Evolutionary conservation across 2,888 invertebrate genomes (phyloP).

Genomic region (Agonum fuliginosum): DNA sequence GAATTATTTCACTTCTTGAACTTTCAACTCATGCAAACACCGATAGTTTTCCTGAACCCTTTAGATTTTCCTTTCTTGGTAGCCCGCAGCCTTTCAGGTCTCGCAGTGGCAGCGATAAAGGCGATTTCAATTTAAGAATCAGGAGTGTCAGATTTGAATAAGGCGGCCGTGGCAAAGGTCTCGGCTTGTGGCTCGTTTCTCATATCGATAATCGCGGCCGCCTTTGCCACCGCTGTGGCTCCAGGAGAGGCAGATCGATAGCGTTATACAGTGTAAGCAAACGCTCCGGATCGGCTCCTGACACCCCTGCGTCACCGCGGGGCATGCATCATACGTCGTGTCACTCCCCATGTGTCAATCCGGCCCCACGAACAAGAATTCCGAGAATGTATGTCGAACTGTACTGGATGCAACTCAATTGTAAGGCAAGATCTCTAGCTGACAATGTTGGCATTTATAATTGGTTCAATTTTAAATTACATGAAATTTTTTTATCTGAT

Average conservation of each 20-base stretch:
- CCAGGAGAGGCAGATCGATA: slow-evolving; percentile 10
- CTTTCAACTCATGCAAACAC: background rate
- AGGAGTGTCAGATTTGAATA: slow-evolving; percentile 67
- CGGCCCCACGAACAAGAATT: too few relatives aligned
- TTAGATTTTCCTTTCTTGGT: background rate
- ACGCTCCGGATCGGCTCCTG: slow-evolving; percentile 4
- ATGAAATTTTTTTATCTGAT: too few relatives aligned
- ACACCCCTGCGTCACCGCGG: slow-evolving; percentile 13
- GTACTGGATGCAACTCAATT: too few relatives aligned
- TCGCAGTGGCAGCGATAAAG: slow-evolving; percentile 63
- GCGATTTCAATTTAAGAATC: slow-evolving; percentile 66
- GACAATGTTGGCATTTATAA: too few relatives aligned
- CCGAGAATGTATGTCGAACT: too few relatives aligned
- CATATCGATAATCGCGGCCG: slow-evolving; percentile 44
- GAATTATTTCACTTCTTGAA: background rate
- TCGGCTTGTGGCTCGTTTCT: slow-evolving; percentile 50
- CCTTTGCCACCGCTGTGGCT: background rate
- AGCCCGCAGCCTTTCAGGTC: background rate
- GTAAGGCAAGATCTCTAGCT: too few relatives aligned
- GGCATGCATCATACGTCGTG: slow-evolving; percentile 42
- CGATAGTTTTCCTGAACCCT: background rate
- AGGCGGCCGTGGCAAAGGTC: slow-evolving; percentile 57
- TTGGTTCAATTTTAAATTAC: too few relatives aligned
- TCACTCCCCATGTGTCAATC: too few relatives aligned
- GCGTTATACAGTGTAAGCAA: slow-evolving; percentile 42